These are phyloP conservation scores for Hemibagrus wyckioides DNA, from an alignment of 2,113 vertebrate genomes.

Conservation along the genomic window DNA sequence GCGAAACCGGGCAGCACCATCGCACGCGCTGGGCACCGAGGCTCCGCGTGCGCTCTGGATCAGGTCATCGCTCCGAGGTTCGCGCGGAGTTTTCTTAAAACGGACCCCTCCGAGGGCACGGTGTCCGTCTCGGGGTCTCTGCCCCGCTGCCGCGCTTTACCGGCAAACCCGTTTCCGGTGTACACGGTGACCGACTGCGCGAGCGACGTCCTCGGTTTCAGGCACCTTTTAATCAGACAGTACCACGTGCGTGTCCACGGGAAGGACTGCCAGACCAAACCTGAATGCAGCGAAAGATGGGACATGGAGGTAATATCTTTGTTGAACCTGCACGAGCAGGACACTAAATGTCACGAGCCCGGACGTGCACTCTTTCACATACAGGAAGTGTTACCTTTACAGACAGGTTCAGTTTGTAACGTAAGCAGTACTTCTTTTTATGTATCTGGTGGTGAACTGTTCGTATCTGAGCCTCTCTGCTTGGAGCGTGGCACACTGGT, in stretches of 20 bases:
- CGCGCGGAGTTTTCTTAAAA: conserved; percentile 62
- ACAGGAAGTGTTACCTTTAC: conserved; percentile 65
- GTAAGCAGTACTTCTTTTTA: conserved; percentile 64
- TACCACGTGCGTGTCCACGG: conserved; percentile 74
- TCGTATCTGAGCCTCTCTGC: conserved; percentile 71
- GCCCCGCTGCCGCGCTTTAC: conserved; percentile 61
- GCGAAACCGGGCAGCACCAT: conserved; percentile 60
- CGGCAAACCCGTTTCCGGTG: conserved; percentile 71
- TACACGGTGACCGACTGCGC: conserved; percentile 70
- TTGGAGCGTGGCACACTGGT: conserved; percentile 61
- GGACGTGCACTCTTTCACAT: conserved; percentile 64
- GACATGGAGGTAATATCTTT: conserved; percentile 74
- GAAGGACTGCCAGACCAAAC: conserved; percentile 66
- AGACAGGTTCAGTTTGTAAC: conserved; percentile 57
- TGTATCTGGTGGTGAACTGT: conserved; percentile 68
- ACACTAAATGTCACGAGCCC: conserved; percentile 61
- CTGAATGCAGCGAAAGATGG: conserved; percentile 62
- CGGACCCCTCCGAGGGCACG: conserved; percentile 57
- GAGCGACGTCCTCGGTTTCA: conserved; percentile 53
- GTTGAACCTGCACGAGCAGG: conserved; percentile 46
- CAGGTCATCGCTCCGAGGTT: conserved; percentile 72
- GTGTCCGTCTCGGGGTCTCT: conserved; percentile 64
- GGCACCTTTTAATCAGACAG: conserved; percentile 69
- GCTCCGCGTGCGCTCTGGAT: conserved; percentile 68
- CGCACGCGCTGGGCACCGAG: conserved; percentile 50